Conservation (phyloP, 2,888 invertebrate species). For the Coronaproctus castanopsis region DNA sequence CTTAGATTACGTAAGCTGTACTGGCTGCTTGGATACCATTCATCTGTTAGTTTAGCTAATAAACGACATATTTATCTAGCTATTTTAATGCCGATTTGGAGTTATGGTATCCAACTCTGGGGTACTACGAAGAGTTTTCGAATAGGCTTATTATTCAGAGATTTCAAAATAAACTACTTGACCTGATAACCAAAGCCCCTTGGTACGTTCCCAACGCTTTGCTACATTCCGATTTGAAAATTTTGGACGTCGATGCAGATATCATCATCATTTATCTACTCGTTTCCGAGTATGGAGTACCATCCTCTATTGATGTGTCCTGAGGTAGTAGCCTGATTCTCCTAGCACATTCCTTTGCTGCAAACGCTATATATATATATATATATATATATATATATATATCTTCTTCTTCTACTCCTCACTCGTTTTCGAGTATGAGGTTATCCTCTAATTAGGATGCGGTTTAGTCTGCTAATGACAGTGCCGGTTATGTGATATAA, state of each 20-base stretch:
- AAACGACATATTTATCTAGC: background rate
- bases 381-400: too few species aligned
- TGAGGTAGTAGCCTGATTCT: too few species aligned
- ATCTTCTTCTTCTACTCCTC: too few species aligned
- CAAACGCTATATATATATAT: too few species aligned
- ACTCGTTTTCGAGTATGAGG: too few species aligned
- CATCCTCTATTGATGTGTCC: too few species aligned
- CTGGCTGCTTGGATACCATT: conserved; percentile 1
- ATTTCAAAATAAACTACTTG: background rate
- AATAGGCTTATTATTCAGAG: background rate
- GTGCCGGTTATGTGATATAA: too few species aligned
- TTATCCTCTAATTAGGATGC: too few species aligned
- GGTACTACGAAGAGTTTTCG: background rate
- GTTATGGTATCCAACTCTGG: background rate
- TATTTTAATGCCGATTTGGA: background rate
- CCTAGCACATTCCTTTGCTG: too few species aligned
- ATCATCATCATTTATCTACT: too few species aligned
- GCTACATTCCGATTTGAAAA: background rate
- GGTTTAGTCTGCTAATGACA: too few species aligned
- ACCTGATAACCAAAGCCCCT: background rate
- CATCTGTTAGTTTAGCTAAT: background rate
- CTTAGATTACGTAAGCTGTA: background rate
- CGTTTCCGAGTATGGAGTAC: too few species aligned
- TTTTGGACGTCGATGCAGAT: background rate
- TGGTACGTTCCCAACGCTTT: background rate